Evolutionary conservation across 2,113 vertebrate genomes (phyloP), one percentile per base, ranked within the genome.

Genomic region (Oreocharis arfaki): DNA sequence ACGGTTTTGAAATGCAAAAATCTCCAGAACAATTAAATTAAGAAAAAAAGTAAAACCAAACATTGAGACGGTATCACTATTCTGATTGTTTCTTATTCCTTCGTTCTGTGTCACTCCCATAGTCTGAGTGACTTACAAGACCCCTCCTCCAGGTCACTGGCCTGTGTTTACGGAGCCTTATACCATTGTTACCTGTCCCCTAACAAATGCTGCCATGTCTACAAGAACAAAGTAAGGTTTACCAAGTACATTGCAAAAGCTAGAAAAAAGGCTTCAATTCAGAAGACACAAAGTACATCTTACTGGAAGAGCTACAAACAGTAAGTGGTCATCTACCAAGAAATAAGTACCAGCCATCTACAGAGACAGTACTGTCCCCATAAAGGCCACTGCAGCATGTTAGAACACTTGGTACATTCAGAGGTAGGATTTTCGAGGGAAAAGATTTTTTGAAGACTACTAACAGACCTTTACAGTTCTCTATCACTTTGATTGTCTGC

Each of bases 351-450:
- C 13, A 64, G 30, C 10, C 52, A 33, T 14, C 44, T 46, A 27
- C 1, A 1, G n/a, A 42, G 27, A 46, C 5, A 5, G 21, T 6
- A 13, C 22, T 3, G 3, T 33, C 12, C 41, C 17, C 3, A 1
- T 27, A 46, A 80, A 76, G 32, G 35, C 19, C 39, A 41, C 28
- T 46, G 28, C 23, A 50, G 20, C 56, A 6, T 21, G 15, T 68
- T 26, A 59, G 26, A 71, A 74, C 49, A 64, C 13, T 6, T 22
- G 8, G 21, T 6, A 37, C 2, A 21, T 30, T 55, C 8, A 33
- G 32, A 26, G 3, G 12, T 4, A 27, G 5, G 4, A 63, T 47
- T 50, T 50, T 53, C 1, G 4, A 57, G 8, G 11, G 22, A 53
- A 10, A 68, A 8, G 18, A n/a, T 4, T 70, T 64, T 78, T 39